phyloP scores from a whole-genome alignment of 2,888 invertebrate genomes.

The Sinhomidia bicolor region DNA sequence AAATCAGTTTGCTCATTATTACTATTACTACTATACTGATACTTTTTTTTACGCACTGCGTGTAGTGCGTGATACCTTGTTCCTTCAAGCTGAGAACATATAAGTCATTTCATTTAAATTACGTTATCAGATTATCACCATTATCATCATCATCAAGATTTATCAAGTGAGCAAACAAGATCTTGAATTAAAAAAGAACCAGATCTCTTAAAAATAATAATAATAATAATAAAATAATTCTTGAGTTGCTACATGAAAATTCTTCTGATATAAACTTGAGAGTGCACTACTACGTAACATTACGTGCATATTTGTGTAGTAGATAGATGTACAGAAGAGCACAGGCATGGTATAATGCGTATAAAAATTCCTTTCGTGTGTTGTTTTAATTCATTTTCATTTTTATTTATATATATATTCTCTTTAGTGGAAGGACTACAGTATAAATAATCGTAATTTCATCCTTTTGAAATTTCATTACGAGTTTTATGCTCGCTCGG shows the following conservation, averaged over 20 bases:
- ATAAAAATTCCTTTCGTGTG: not conserved
- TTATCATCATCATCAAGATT: slow-evolving; percentile 29
- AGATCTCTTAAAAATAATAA: slow-evolving; percentile 24
- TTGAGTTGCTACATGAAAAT: not conserved
- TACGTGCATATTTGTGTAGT: not conserved
- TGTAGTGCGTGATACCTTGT: slow-evolving; percentile 15
- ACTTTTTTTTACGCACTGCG: slow-evolving; percentile 39
- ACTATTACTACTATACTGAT: too few relatives aligned
- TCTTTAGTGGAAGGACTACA: too few relatives aligned
- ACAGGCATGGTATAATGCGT: not conserved
- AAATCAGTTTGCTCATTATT: slow-evolving; percentile 50
- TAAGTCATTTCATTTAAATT: slow-evolving; percentile 35
- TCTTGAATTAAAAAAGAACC: slow-evolving; percentile 19
- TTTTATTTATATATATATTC: not conserved
- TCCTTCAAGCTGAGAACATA: slow-evolving; percentile 5
- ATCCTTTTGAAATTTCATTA: slow-evolving; percentile 51
- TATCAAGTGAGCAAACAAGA: slow-evolving; percentile 16
- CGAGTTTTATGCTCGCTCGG: slow-evolving; percentile 1
- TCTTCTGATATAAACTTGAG: not conserved
- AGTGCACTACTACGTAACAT: not conserved
- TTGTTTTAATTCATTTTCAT: not conserved
- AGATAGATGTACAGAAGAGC: not conserved
- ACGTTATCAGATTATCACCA: slow-evolving; percentile 44
- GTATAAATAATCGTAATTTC: not conserved
- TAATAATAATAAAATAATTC: too few relatives aligned